Evolutionary conservation across 2,888 invertebrate species (phyloP), one percentile per base, ranked within the genome.

Genomic region (Atethmia centrago): DNA sequence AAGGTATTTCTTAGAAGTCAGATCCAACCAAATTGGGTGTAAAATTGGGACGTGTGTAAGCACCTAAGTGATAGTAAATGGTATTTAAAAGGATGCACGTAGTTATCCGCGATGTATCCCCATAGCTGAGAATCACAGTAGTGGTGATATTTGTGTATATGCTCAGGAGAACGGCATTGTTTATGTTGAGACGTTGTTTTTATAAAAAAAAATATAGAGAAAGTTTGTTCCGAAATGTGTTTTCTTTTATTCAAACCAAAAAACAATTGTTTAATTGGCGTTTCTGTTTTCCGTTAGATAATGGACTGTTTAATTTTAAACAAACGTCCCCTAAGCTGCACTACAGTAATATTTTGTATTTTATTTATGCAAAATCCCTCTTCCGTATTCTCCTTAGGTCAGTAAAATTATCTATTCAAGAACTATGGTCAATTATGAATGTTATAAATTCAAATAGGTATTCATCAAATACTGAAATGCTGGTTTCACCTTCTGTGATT

Each of bases 161-260:
- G 88, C 85, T 86, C 80, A 86, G 83, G 47, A 45, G 65, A 53
- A 77, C 71, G 68, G 79, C 85, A 91, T 90, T 91, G 87, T 92
- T 93, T 94, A 92, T 84, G 94, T 95, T 94, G 85, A 90, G 89
- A 93, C 88, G 92, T 94, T 95, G 92, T 94, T 94, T 94, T 92
- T 88, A 88, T 84, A 87, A 90, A 90, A 90, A 90, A 92, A 91
- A 82, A 88, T 87, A 88, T 93, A 90, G 90, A 89, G 90, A 93
- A 94, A 93, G 90, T 88, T 92, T 94, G 94, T 94, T 94, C 92
- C 89, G 86, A 88, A 78, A 45, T 58, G 62, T 74, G 63, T 78
- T 87, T 86, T 83, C 61, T 72, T 82, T 82, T 86, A 86, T 56
- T 61, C 21, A 14, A 25, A 63, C 12, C 4, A n/a, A n/a, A n/a